Conservation (phyloP, 2,113 vertebrate genomes). For the Paratilapia polleni region DNA sequence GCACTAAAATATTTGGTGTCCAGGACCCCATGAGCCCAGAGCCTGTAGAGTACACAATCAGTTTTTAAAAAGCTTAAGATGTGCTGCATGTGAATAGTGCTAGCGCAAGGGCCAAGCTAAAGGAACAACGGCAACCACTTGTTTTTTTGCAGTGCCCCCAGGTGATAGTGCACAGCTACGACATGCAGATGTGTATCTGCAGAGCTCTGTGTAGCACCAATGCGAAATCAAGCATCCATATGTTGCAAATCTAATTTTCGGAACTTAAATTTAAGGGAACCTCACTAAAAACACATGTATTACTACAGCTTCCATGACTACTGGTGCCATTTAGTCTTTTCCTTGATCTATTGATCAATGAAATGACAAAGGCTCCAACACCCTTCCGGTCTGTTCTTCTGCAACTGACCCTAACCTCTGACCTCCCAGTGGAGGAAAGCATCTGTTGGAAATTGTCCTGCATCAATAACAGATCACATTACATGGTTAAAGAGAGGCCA, state of each 20-base stretch:
- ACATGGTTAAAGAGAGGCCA: constrained; percentile 5
- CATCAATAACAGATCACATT: constrained; percentile 50
- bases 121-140: background rate
- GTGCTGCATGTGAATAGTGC: too few species aligned
- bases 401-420: constrained; percentile 39
- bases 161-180: background rate
- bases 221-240: background rate
- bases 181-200: background rate
- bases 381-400: background rate
- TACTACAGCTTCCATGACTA: background rate
- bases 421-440: constrained; percentile 1
- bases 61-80: too few species aligned
- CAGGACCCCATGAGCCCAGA: too few species aligned
- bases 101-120: too few species aligned
- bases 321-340: background rate
- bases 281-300: background rate
- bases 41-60: too few species aligned
- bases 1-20: too few species aligned
- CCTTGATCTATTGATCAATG: constrained; percentile 17
- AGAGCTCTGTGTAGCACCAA: background rate
- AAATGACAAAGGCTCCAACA: background rate
- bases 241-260: background rate
- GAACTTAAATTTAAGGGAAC: background rate
- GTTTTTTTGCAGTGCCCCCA: background rate
- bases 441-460: constrained; percentile 4